Percentiles rank a stretch among this genome's conserved stretches.
phyloP scores from a whole-genome alignment of 2,113 vertebrate species.

The Lanius collurio region DNA sequence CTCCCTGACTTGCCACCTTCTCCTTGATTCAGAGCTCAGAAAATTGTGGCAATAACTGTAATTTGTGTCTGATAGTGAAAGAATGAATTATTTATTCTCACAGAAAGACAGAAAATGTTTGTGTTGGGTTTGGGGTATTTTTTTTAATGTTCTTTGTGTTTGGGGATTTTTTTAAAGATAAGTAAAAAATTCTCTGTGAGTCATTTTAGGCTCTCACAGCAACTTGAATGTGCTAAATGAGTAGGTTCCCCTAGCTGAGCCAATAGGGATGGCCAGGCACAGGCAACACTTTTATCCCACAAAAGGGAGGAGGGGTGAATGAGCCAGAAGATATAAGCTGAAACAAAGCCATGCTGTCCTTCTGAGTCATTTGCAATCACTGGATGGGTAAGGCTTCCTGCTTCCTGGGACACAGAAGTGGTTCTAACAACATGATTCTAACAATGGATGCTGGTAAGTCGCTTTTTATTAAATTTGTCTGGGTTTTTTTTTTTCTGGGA shows the following conservation, averaged over 20 bases:
- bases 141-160: neutral
- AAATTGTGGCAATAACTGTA: neutral
- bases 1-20: neutral
- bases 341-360: constrained; percentile 68
- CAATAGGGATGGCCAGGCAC: constrained; percentile 53
- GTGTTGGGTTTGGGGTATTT: neutral
- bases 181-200: neutral
- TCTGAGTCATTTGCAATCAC: constrained; percentile 55
- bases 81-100: neutral
- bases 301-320: constrained; percentile 61
- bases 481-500: neutral
- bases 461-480: neutral
- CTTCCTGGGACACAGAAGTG: constrained; percentile 45
- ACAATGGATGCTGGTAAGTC: constrained; percentile 68
- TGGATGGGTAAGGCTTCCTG: constrained; percentile 68
- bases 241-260: constrained; percentile 41
- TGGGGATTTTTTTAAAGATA: neutral
- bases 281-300: constrained; percentile 53
- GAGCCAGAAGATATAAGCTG: constrained; percentile 67
- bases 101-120: neutral
- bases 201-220: constrained; percentile 44
- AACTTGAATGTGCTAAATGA: constrained; percentile 37
- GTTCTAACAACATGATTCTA: constrained; percentile 51
- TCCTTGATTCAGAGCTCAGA: rapidly evolving
- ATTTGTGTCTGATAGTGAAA: neutral